Evolutionary conservation across 2,888 invertebrate genomes (phyloP).

Genomic region (Catocala fraxini): DNA sequence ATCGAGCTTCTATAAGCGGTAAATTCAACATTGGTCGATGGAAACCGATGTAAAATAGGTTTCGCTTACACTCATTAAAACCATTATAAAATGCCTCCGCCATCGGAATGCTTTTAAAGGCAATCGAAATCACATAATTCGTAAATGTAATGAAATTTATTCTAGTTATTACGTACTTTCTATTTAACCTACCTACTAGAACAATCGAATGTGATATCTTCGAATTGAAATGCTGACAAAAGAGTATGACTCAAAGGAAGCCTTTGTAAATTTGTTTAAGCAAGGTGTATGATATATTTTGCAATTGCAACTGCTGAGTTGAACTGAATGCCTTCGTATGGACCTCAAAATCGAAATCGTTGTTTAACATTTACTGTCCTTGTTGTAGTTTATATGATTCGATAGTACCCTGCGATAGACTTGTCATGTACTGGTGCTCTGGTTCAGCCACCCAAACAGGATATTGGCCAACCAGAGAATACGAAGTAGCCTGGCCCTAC

Average conservation of each 20-base stretch:
- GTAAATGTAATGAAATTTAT: slow-evolving; percentile 31
- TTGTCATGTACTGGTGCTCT: too few relatives aligned
- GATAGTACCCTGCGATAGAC: too few relatives aligned
- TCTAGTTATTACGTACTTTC: slow-evolving; percentile 52
- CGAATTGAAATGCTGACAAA: neutral
- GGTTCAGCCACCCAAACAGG: too few relatives aligned
- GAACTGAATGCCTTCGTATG: too few relatives aligned
- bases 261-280: too few relatives aligned
- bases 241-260: too few relatives aligned
- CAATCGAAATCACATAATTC: slow-evolving; percentile 36
- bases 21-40: neutral
- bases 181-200: slow-evolving; percentile 48
- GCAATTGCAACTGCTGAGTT: too few relatives aligned
- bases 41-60: neutral
- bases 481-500: neutral
- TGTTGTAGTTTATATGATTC: too few relatives aligned
- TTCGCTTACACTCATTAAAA: slow-evolving; percentile 38
- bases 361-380: too few relatives aligned
- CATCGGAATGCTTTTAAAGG: slow-evolving; percentile 48
- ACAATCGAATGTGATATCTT: slow-evolving; percentile 8
- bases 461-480: too few relatives aligned
- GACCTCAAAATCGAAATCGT: too few relatives aligned
- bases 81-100: slow-evolving; percentile 41
- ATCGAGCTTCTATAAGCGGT: neutral
- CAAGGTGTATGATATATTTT: too few relatives aligned